Evolutionary conservation across 2,888 invertebrate species (phyloP).

Genomic region (Ptycholaimellus sp.): DNA sequence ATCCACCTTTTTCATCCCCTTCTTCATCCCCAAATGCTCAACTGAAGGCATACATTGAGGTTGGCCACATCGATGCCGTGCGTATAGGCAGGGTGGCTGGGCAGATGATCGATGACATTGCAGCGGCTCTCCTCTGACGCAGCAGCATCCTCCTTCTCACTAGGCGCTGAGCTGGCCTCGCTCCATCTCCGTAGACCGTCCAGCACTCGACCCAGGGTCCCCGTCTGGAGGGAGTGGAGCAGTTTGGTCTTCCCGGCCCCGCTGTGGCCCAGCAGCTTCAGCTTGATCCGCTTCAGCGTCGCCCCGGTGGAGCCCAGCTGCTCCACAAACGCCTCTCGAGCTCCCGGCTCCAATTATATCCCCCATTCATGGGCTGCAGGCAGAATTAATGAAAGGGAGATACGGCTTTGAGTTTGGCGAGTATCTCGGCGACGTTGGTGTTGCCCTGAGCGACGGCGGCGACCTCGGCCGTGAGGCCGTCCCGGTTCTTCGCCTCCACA

Average conservation of each 20-base stretch:
- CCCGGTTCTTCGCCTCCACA: constrained; percentile 24
- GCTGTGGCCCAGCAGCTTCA: constrained; percentile 46
- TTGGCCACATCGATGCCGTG: constrained; percentile 42
- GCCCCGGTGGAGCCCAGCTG: constrained; percentile 33
- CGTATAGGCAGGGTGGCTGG: constrained; percentile 35
- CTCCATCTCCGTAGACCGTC: too few relatives aligned
- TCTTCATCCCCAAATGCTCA: not conserved
- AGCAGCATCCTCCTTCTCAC: not conserved
- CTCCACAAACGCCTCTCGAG: constrained; percentile 35
- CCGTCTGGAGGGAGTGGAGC: constrained; percentile 42
- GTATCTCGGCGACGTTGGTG: constrained; percentile 42
- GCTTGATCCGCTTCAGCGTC: constrained; percentile 36
- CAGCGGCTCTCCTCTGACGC: not conserved
- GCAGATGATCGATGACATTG: not conserved
- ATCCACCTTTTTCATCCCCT: not conserved
- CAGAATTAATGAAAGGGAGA: constrained; percentile 18
- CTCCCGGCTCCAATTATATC: constrained; percentile 20
- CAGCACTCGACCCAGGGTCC: too few relatives aligned
- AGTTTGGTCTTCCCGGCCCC: constrained; percentile 48
- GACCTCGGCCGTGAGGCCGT: constrained; percentile 48
- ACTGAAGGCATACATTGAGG: constrained; percentile 29
- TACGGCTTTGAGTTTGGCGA: constrained; percentile 41
- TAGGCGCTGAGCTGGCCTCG: not conserved
- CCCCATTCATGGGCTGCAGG: too few relatives aligned
- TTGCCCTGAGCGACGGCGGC: constrained; percentile 50